These are phyloP conservation scores for Oasisia sp. DNA, from an alignment of 2,888 invertebrate species.

Conservation along the genomic window DNA sequence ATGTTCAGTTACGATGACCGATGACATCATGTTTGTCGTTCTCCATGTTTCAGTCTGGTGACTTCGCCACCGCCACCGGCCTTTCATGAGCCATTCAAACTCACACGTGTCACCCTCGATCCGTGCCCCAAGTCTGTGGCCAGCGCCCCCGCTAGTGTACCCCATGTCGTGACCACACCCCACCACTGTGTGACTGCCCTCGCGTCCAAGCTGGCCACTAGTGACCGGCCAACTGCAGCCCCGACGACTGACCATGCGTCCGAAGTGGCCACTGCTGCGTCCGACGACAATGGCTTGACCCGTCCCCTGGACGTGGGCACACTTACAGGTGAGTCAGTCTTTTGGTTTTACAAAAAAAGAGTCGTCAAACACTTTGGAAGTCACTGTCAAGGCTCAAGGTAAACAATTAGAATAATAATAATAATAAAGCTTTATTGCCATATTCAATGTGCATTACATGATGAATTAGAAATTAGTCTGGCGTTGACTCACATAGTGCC, in stretches of 20 bases:
- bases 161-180: neutral
- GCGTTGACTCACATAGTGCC: too few relatives aligned
- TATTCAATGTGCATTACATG: too few relatives aligned
- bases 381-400: too few relatives aligned
- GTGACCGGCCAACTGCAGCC: neutral
- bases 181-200: neutral
- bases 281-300: neutral
- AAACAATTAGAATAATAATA: too few relatives aligned
- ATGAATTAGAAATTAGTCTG: too few relatives aligned
- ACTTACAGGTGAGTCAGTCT: neutral
- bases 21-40: neutral
- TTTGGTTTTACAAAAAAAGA: neutral
- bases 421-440: too few relatives aligned
- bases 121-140: neutral
- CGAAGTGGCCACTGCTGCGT: neutral
- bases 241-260: slow-evolving; percentile 17
- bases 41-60: neutral
- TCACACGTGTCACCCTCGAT: neutral
- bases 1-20: too few relatives aligned
- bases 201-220: neutral
- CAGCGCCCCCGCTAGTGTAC: neutral
- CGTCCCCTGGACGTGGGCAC: neutral
- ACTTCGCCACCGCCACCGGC: neutral
- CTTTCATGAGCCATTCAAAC: neutral
- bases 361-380: too few relatives aligned